Conservation (phyloP, 2,797 vertebrate genomes). For the Rhinoraja longicauda region DNA sequence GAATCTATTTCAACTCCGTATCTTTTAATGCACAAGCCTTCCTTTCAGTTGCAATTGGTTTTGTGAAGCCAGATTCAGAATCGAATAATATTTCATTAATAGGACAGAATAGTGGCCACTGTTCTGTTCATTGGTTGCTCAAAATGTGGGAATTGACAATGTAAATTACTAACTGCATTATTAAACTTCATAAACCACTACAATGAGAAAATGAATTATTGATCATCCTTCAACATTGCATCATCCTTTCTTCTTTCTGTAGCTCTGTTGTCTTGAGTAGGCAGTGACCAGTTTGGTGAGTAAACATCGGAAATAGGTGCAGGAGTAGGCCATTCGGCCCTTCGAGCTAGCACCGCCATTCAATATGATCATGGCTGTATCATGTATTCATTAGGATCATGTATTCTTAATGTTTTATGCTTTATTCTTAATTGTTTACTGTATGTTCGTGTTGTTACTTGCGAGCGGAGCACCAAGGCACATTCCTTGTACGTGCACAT, state of each 20-base stretch:
- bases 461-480: too few species aligned
- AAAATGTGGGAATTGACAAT: neutral
- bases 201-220: slow-evolving; percentile 30
- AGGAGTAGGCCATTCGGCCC: too few species aligned
- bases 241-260: neutral
- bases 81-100: slow-evolving; percentile 12
- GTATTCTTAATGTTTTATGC: too few species aligned
- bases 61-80: neutral
- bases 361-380: too few species aligned
- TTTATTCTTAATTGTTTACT: too few species aligned
- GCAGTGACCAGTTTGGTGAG: neutral
- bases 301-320: neutral
- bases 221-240: neutral
- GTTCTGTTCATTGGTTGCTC: neutral
- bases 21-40: neutral
- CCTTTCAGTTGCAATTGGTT: neutral
- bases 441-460: too few species aligned
- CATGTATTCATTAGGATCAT: too few species aligned
- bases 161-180: slow-evolving; percentile 30
- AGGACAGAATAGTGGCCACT: neutral
- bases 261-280: too few species aligned
- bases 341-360: too few species aligned
- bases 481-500: too few species aligned
- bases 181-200: slow-evolving; percentile 33
- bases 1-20: neutral